Conservation (phyloP, 64 coral and sea anemone genomes). For the Platygyra sinensis region DNA sequence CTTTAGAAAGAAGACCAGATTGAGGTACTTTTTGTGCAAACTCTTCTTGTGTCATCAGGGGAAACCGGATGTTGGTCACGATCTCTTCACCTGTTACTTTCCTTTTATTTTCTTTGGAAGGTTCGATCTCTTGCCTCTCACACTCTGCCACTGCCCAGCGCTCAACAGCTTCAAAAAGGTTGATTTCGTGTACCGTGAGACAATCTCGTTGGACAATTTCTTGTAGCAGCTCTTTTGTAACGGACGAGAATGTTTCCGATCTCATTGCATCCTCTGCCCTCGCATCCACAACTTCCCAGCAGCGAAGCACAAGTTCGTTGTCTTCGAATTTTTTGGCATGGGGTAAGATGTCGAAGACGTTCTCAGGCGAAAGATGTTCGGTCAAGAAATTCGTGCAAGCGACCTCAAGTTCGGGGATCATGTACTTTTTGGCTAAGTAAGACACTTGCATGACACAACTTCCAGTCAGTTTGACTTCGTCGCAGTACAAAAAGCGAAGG, state of each 20-base stretch:
- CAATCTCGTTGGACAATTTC: slow-evolving; percentile 41
- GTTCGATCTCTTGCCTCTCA: neutral
- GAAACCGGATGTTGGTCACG: slow-evolving; percentile 34
- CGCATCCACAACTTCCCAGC: slow-evolving; percentile 59
- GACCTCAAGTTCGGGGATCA: slow-evolving; percentile 38
- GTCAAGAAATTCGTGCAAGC: slow-evolving; percentile 46
- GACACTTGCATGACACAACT: slow-evolving; percentile 48
- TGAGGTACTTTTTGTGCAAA: slow-evolving; percentile 21
- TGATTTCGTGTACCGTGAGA: slow-evolving; percentile 42
- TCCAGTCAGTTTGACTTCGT: slow-evolving; percentile 29
- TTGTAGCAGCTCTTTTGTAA: slow-evolving; percentile 26
- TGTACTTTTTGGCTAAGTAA: slow-evolving; percentile 73
- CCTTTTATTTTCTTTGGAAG: slow-evolving; percentile 24
- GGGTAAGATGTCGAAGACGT: slow-evolving; percentile 66
- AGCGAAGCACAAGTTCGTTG: slow-evolving; percentile 25
- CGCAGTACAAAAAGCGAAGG: slow-evolving; percentile 63
- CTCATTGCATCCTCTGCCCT: slow-evolving; percentile 7
- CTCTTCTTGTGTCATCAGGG: slow-evolving; percentile 33
- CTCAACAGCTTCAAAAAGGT: slow-evolving; percentile 64
- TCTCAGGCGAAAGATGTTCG: slow-evolving; percentile 22
- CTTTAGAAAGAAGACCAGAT: slow-evolving; percentile 26
- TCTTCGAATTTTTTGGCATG: slow-evolving; percentile 43
- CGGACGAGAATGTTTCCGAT: slow-evolving; percentile 36
- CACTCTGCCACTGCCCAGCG: slow-evolving; percentile 33
- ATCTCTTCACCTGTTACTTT: slow-evolving; percentile 60